Base-by-base conservation (phyloP, 2,888 invertebrate genomes). In the Tetragonisca angustula region DNA sequence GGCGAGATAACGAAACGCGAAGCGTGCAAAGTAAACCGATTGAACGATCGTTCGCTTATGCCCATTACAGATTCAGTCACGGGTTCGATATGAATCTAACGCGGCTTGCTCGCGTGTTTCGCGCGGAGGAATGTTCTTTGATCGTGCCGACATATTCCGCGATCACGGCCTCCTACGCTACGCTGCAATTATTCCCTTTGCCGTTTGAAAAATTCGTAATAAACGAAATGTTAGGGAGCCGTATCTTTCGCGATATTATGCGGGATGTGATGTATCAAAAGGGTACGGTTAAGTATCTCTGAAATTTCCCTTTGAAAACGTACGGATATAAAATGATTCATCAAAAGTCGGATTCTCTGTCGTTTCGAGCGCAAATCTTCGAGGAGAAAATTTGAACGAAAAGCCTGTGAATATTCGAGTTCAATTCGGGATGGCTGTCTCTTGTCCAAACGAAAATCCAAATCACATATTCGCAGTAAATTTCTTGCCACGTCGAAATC, bases 81-180 rank as follows among this genome's bases (percentile, higher is more conserved):
- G 5, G 69, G 77, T 82, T 86, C 85, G 82, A 88, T 87, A 87
- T 84, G 86, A 87, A 89, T 85, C 76, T 75, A 79, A 85, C 79
- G 81, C 79, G 65, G 81, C 85, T 88, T 86, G 77, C 71, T 61
- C 68, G 90, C 86, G 84, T 91, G 86, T 91, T 92, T 86, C 90
- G 80, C 86, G 83, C 87, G 68, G 86, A 87, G 92, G 91, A 92
- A 92, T 92, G 91, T 84, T 84, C 90, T 92, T 92, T 92, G 91
- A 92, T 92, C 91, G 87, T 91, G 75, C 85, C 87, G 86, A 84
- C 90, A 87, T 90, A 90, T 90, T 87, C 78, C 83, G 76, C 70
- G 74, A 86, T 89, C 89, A 84, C 83, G 83, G 79, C 56, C 77
- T 76, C 72, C 70, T 65, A 77, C 80, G 56, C 75, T 73, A 72